A percentile compares a stretch with the other conserved stretches of the same genome.
Conservation (phyloP, 2,113 vertebrate species). For the Ahaetulla prasina region DNA sequence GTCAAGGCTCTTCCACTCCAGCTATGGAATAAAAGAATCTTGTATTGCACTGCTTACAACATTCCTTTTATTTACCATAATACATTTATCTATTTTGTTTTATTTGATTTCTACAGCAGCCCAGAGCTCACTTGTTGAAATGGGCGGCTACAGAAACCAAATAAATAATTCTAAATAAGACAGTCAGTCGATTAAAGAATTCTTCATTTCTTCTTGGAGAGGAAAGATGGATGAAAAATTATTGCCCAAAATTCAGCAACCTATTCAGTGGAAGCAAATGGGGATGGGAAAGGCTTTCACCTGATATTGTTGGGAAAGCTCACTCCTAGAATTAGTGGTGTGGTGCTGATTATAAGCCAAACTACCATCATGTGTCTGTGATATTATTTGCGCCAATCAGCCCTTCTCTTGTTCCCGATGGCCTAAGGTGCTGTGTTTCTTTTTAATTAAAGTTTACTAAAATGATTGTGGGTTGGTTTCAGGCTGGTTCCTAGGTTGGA, state of each 20-base stretch:
- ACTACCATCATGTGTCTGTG: neutral
- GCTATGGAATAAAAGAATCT: constrained; percentile 49
- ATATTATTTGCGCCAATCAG: neutral
- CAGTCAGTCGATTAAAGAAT: neutral
- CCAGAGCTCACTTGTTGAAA: neutral
- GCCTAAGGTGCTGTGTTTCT: neutral
- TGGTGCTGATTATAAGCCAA: neutral
- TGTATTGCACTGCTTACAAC: constrained; percentile 31
- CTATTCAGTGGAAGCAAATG: neutral
- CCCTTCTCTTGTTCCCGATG: neutral
- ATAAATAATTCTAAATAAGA: neutral
- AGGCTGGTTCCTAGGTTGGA: neutral
- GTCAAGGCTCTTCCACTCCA: constrained; percentile 40
- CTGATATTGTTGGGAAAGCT: neutral
- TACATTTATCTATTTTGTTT: constrained; percentile 6
- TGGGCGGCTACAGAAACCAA: neutral
- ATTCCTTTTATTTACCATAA: constrained; percentile 31
- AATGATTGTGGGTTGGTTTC: neutral
- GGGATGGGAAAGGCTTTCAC: neutral
- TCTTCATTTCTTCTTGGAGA: neutral
- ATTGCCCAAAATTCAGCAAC: neutral
- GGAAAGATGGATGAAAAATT: neutral
- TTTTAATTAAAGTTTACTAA: neutral
- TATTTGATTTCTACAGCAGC: neutral
- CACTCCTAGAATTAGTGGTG: neutral